Conservation (phyloP, 2,888 invertebrate genomes). For the Tortrix viridana region DNA sequence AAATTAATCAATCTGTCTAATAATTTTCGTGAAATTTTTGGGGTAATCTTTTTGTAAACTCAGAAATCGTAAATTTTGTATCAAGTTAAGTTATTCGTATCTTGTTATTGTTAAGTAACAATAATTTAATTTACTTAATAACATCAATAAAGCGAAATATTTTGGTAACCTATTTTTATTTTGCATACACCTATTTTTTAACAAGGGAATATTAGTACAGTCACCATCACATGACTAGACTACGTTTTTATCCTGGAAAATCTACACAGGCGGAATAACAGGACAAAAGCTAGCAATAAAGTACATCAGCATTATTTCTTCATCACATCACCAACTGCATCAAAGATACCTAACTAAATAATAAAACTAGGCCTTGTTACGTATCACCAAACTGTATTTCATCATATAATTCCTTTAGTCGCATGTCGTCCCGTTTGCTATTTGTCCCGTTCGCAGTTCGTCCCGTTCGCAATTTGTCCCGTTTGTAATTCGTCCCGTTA, state of each 20-base stretch:
- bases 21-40: background rate
- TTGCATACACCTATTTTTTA: background rate
- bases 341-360: background rate
- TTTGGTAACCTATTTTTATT: constrained; percentile 49
- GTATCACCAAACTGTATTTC: constrained; percentile 38
- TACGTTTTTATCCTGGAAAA: too few relatives aligned
- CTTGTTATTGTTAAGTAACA: constrained; percentile 69
- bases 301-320: too few relatives aligned
- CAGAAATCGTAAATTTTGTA: constrained; percentile 35
- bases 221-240: too few relatives aligned
- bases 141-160: constrained; percentile 76
- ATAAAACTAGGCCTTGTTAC: constrained; percentile 19
- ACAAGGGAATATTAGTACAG: too few relatives aligned
- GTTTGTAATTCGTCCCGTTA: too few relatives aligned
- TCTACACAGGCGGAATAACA: too few relatives aligned
- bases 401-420: too few relatives aligned
- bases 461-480: too few relatives aligned
- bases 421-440: too few relatives aligned
- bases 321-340: too few relatives aligned
- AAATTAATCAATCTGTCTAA: constrained; percentile 25
- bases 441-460: too few relatives aligned
- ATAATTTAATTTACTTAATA: constrained; percentile 69
- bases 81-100: constrained; percentile 36
- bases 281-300: too few relatives aligned
- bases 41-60: constrained; percentile 20